Base-by-base conservation (phyloP, 2,113 vertebrate species). In the Nyctereutes procyonoides region DNA sequence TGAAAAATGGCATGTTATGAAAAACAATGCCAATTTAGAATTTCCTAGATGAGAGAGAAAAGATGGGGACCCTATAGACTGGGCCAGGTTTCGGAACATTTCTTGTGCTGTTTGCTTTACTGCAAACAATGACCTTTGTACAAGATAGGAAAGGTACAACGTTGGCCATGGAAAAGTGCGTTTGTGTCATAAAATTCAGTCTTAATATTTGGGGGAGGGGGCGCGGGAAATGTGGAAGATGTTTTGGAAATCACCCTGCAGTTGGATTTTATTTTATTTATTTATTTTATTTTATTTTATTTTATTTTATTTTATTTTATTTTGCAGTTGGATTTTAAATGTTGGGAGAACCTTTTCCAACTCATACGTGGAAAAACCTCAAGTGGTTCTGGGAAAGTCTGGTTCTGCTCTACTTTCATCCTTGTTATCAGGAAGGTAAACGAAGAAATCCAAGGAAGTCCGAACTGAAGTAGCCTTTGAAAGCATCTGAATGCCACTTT, bases 21-120 rank as follows among this genome's bases (percentile, higher is more conserved):
- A 96, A 98, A 97, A 92, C 94, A 96, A 96, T 74, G 95, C 94
- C 97, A 94, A 92, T 97, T 96, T 96, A 88, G 86, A 69, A 97
- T 97, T 95, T 97, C 80, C 95, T 95, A 93, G 69, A 96, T 84
- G 94, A 97, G 88, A 94, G 63, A 88, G 69, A 71, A 90, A 97
- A 97, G 74, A 92, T 63, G 65, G 76, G 76, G 94, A 88, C 95
- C 96, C 74, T 43, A 90, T 8, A 80, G 60, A 55, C 30, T n/a
- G 35, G 62, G 24, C 81, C 32, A 65, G 60, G 48, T 71, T 95
- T 93, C 85, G 85, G 81, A 90, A 90, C 65, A 82, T 87, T 87
- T 84, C 74, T 83, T 74, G 43, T 56, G 94, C n/a, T 88, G 74
- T 90, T 94, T 0, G 2, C 55, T 92, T 96, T 60, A 73, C 28